Conservation (phyloP, 2,113 vertebrate species). For the Grus americana region DNA sequence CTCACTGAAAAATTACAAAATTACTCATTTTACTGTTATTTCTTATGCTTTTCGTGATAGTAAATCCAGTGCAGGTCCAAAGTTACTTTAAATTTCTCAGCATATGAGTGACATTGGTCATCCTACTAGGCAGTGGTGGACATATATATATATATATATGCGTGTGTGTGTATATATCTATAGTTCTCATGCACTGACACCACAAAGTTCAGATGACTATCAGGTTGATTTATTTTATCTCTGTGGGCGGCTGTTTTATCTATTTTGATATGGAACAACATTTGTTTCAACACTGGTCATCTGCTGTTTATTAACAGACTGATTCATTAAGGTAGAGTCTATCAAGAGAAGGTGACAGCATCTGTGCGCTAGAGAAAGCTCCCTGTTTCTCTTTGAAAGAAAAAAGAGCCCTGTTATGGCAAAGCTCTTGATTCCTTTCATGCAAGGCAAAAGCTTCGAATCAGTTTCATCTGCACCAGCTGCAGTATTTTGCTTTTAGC, state of each 20-base stretch:
- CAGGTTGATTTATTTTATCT: not conserved
- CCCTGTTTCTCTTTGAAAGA: not conserved
- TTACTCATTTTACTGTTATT: not conserved
- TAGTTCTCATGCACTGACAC: not conserved
- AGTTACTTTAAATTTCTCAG: not conserved
- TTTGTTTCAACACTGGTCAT: not conserved
- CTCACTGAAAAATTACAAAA: not conserved
- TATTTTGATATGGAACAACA: not conserved
- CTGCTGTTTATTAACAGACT: not conserved
- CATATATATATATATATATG: no score
- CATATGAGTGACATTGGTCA: not conserved
- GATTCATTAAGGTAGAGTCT: not conserved
- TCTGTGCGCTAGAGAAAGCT: not conserved
- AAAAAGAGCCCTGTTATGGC: fast-evolving
- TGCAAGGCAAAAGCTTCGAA: not conserved
- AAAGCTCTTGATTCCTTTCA: not conserved
- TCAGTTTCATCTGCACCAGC: not conserved
- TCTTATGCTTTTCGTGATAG: not conserved
- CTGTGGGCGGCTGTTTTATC: not conserved
- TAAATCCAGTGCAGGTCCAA: not conserved
- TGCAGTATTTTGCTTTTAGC: not conserved
- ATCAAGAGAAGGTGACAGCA: not conserved
- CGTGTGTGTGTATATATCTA: no score
- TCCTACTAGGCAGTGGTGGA: not conserved
- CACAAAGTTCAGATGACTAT: not conserved